Evolutionary conservation across 2,113 vertebrate genomes (phyloP).

Genomic region (Myrmecophaga tridactyla): DNA sequence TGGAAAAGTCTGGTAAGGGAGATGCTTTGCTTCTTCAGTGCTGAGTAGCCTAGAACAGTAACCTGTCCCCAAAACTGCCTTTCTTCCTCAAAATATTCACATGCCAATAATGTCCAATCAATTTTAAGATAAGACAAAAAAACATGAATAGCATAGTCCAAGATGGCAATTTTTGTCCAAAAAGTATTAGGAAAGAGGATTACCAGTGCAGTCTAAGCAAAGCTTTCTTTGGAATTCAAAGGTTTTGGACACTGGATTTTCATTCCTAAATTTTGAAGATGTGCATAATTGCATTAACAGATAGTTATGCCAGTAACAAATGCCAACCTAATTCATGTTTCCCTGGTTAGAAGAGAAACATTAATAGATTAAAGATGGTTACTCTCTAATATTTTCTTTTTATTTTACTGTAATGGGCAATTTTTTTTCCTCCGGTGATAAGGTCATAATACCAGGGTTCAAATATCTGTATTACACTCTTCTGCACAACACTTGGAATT

Average conservation of each 20-base stretch:
- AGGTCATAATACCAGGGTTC: neutral
- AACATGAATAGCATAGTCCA: neutral
- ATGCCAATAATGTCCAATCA: neutral
- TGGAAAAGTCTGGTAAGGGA: neutral
- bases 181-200: neutral
- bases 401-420: neutral
- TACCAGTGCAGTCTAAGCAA: neutral
- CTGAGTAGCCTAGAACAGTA: neutral
- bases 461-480: neutral
- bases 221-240: neutral
- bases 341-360: neutral
- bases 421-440: neutral
- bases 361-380: neutral
- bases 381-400: neutral
- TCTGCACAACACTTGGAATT: neutral
- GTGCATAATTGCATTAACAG: neutral
- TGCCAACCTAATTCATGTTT: neutral
- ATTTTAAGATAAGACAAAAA: neutral
- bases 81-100: neutral
- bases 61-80: neutral
- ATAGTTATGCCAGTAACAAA: neutral
- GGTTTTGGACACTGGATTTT: neutral
- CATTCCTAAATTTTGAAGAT: neutral
- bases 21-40: neutral
- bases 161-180: neutral